phyloP scores from a whole-genome alignment of 2,113 vertebrate species.

The Monarcha castaneiventris region DNA sequence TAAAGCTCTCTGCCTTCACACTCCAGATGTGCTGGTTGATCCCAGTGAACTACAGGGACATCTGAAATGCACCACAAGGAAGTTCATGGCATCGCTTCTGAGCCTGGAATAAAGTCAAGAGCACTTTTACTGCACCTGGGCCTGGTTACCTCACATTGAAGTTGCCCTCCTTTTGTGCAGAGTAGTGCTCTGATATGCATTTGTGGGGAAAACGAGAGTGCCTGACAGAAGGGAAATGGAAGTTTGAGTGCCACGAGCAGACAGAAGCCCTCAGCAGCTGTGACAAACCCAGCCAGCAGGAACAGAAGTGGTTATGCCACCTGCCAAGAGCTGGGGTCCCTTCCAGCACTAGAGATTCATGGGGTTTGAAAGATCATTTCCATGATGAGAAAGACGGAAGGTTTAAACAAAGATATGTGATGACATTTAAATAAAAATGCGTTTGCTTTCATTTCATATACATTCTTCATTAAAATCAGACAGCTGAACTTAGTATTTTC shows the following conservation, averaged over 20 bases:
- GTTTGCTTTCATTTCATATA: not conserved
- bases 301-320: not conserved
- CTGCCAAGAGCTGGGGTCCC: not conserved
- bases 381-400: not conserved
- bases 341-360: not conserved
- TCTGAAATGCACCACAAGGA: not conserved
- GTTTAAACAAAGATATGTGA: conserved; percentile 13
- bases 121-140: not conserved
- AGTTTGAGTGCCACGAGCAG: not conserved
- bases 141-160: not conserved
- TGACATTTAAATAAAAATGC: not conserved
- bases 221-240: not conserved
- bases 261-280: not conserved
- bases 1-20: not conserved
- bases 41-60: not conserved
- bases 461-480: not conserved
- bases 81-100: not conserved
- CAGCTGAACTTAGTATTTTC: not conserved
- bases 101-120: not conserved
- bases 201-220: not conserved
- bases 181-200: not conserved
- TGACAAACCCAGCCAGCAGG: not conserved
- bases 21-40: not conserved
- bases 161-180: not conserved
- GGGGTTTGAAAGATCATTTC: not conserved